Conservation (phyloP, 2,113 vertebrate species). For the Antechinus flavipes region DNA sequence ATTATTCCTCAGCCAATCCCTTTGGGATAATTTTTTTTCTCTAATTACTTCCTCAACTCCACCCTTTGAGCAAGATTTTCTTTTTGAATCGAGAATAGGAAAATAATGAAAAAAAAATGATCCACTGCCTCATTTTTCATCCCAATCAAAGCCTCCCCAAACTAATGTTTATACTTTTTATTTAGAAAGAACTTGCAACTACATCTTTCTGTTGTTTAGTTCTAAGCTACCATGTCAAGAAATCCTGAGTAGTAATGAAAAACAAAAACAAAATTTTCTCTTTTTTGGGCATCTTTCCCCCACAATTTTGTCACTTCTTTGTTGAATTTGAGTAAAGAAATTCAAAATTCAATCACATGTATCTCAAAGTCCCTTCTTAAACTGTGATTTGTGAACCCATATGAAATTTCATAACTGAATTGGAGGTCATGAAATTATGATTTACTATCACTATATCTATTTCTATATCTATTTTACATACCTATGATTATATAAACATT, state of each 20-base stretch:
- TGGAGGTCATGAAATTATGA: no score
- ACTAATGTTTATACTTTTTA: neutral
- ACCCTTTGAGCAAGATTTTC: neutral
- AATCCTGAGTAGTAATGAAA: neutral
- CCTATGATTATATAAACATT: no score
- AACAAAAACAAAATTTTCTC: neutral
- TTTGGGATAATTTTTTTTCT: neutral
- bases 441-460: no score
- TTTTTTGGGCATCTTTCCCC: neutral
- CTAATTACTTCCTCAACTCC: neutral
- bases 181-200: neutral
- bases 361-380: neutral
- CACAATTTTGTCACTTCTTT: neutral
- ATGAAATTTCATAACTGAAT: no score
- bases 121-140: neutral
- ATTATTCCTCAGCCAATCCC: neutral
- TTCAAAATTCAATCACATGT: neutral
- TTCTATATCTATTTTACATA: no score
- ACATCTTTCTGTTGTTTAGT: neutral
- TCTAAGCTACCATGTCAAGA: neutral
- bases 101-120: neutral
- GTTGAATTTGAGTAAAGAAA: neutral
- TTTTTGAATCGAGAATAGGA: neutral
- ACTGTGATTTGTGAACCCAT: no score
- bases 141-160: neutral